Evolutionary conservation across 2,113 vertebrate genomes (phyloP), one percentile per base, ranked within the genome.

Genomic region (Poeciliopsis retropinna): DNA sequence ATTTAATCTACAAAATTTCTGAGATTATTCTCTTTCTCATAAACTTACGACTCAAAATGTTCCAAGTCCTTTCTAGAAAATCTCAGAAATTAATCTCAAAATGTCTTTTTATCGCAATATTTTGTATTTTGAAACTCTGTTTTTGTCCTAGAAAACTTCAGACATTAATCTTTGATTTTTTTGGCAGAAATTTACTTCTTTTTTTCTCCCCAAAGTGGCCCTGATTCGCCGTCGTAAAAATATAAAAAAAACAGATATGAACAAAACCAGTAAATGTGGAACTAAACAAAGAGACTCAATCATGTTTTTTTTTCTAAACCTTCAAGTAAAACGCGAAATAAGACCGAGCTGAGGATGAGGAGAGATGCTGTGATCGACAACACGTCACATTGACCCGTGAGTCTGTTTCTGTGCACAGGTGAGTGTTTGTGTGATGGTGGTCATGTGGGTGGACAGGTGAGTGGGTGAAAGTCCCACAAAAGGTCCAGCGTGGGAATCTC

Each of bases 401-500:
- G 78, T 75, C 79, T 60, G 78, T 75, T 61, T 80, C 57, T 77
- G 79, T 78, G 83, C 9, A 60, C 44, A 75, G 15, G 51, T 57
- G 51, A 57, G 51, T 57, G 51, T 57, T 57, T 70, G 1, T 65
- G 78, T 81, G 82, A 83, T 78, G 86, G 89, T 87, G 81, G 78
- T 79, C 60, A 69, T 85, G 78, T 85, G 79, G 82, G 80, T 89
- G 83, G 79, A 67, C 67, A 73, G 70, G 83, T 86, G 86, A 90
- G 72, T 41, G 88, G 72, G 54, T 78, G 87, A 79, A 85, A 84
- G 87, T 89, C 82, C 84, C 78, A 74, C 80, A 88, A 85, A 37
- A 92, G 87, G 91, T 89, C 44, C 78, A 15, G 19, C 5, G 44
- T 47, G 90, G 91, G 6, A 87, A 85, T 89, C 86, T 72, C 90